phyloP scores from a whole-genome alignment of 2,888 invertebrate species.

The Nomada fucata region DNA sequence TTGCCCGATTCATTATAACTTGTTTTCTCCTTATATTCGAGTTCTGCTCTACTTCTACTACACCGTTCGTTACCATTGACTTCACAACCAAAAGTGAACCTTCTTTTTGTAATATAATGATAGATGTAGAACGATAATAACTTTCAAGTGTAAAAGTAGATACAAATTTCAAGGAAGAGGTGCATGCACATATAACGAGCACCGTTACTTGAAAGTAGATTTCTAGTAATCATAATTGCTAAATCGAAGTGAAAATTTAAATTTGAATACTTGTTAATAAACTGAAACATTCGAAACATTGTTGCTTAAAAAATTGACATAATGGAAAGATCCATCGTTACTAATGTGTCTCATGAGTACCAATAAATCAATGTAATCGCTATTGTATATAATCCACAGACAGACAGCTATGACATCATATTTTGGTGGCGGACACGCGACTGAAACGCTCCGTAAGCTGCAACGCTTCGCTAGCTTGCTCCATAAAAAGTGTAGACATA shows the following conservation, averaged over 20 bases:
- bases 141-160: neutral
- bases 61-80: neutral
- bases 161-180: neutral
- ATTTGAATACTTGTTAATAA: neutral
- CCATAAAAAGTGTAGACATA: neutral
- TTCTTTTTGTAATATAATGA: neutral
- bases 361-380: too few relatives aligned
- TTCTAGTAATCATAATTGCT: neutral
- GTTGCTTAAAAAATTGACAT: too few relatives aligned
- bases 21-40: slow-evolving; percentile 11
- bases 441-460: too few relatives aligned
- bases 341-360: too few relatives aligned
- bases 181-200: neutral
- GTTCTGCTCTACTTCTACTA: slow-evolving; percentile 32
- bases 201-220: neutral
- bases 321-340: too few relatives aligned
- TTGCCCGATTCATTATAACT: slow-evolving; percentile 7
- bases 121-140: neutral
- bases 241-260: neutral
- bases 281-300: too few relatives aligned
- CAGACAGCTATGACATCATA: too few relatives aligned
- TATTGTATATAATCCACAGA: too few relatives aligned
- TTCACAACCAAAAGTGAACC: neutral
- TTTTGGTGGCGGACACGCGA: too few relatives aligned
- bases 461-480: neutral